Evolutionary conservation across 1,140 invertebrate species (phyloP).

Genomic region (Eriosoma lanigerum): DNA sequence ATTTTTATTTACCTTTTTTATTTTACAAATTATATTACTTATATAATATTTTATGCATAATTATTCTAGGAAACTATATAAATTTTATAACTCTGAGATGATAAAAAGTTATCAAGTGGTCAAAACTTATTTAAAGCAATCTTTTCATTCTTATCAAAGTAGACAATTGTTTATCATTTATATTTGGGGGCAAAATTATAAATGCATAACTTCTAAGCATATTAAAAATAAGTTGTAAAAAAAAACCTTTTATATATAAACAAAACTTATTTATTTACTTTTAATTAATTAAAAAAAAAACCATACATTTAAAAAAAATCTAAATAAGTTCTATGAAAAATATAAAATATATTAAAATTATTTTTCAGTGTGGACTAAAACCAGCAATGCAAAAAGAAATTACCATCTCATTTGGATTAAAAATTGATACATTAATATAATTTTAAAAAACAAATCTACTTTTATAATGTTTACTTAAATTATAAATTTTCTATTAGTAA

Average conservation of each 20-base stretch:
- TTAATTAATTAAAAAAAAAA: background rate
- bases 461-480: constrained; percentile 8
- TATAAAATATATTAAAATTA: background rate
- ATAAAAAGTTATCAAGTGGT: too few relatives aligned
- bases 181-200: too few relatives aligned
- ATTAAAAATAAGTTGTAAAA: background rate
- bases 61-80: too few relatives aligned
- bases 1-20: too few relatives aligned
- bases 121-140: too few relatives aligned
- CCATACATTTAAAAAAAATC: background rate
- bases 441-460: constrained; percentile 5
- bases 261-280: background rate
- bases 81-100: too few relatives aligned
- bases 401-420: background rate
- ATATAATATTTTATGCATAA: too few relatives aligned
- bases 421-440: background rate
- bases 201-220: too few relatives aligned
- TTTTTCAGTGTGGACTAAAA: background rate
- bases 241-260: background rate
- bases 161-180: too few relatives aligned
- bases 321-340: background rate
- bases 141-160: too few relatives aligned
- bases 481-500: background rate
- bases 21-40: too few relatives aligned
- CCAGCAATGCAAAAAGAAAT: constrained; percentile 3